Evolutionary conservation across 2,797 vertebrate genomes (phyloP), one percentile per base, ranked within the genome.

Genomic region (Siniperca undulata): DNA sequence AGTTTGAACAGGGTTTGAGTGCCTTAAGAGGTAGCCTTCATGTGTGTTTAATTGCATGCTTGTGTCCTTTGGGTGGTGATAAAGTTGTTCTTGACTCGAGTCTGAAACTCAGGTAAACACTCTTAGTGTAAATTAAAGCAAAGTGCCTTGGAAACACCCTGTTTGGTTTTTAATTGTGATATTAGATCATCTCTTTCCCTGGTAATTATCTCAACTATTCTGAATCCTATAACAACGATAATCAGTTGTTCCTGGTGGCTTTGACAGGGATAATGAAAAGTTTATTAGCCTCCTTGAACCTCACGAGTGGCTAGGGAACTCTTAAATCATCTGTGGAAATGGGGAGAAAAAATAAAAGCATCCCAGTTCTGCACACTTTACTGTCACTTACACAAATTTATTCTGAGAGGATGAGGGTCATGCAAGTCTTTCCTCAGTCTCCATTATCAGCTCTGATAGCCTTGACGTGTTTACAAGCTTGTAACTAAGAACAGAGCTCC

Each of bases 241-340:
- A 95, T 94, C 92, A 88, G 88, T 95, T 91, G 87, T 91, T 90
- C 88, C 81, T 86, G 80, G 86, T 89, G 53, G 81, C 84, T 85
- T 80, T 92, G 93, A 91, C 90, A 83, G 84, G 72, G 86, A 88
- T 94, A 95, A 96, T 94, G 92, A 95, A 94, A 93, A 86, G 88
- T 92, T 88, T 91, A 92, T 94, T 94, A 92, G 84, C 91, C 86
- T 91, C 78, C 59, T 76, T 93, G 84, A 95, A 93, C 92, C 84
- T 74, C 88, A 85, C 75, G 86, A 93, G 90, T 88, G 91, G 84
- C 85, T 48, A 69, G 84, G 89, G 90, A 73, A 67, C 82, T 84
- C 83, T 89, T 84, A 64, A 92, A 92, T 94, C 90, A 90, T 79
- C 80, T 44, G 20, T 76, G 24, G 74, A 86, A 71, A 74, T 24